Evolutionary conservation across 2,797 vertebrate species (phyloP), one percentile per base, ranked within the genome.

Genomic region (Clarias pachynema): DNA sequence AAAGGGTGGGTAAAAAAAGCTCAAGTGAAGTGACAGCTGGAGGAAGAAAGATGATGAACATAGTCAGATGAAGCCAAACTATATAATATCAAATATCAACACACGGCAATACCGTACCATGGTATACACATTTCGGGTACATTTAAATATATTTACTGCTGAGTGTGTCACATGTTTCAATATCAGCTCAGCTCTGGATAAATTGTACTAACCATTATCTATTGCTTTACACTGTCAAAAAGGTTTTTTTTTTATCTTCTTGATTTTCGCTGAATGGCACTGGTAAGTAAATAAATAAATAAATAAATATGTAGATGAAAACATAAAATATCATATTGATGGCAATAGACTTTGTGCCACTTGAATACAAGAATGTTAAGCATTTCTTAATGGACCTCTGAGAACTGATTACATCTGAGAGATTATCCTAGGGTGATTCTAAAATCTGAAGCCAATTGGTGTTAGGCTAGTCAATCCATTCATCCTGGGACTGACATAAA

Each of bases 1-100:
- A 84, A 66, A 84, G 63, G 85, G 75, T 69, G 72, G 70, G 79
- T 89, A 88, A 82, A 89, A 89, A 90, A 89, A 85, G 85, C 80
- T 37, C 69, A 85, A 62, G 57, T 63, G 60, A 73, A 83, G 40
- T 31, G 85, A 89, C 88, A 91, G 89, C 86, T 90, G 89, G 68
- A 40, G 57, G 82, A 82, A 86, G 44, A 87, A 84, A 70, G 79
- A 75, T 77, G 83, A 79, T 85, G 70, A 66, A 84, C 69, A 59
- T 84, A 79, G 82, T 70, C 22, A 74, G 31, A 77, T 9, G 26
- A 85, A 40, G 37, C 26, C 31, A 68, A 49, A 84, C 80, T 77
- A 56, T 84, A 68, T 59, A 56, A 59, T 34, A 87, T 80, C 66
- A 77, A 56, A 59, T 34, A 87, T 80, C 66, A 77, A 59, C 16